phyloP scores from a whole-genome alignment of 1,140 invertebrate genomes.

The Carposina sasakii region DNA sequence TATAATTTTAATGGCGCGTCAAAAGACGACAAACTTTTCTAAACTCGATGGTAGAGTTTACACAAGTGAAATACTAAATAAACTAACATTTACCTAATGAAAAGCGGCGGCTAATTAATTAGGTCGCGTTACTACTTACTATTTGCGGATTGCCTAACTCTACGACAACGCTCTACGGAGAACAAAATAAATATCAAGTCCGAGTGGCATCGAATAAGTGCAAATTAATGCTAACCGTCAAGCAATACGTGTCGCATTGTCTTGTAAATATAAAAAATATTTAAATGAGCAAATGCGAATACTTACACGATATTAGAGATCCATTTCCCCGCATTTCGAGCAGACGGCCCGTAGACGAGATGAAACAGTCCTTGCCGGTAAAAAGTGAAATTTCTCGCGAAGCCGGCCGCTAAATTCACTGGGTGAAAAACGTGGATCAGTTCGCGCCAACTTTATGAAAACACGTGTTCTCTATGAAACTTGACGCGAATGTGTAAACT shows the following conservation, averaged over 20 bases:
- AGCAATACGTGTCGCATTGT: background rate
- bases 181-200: too few relatives aligned
- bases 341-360: constrained; percentile 37
- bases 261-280: background rate
- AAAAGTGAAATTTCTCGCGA: constrained; percentile 67
- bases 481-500: background rate
- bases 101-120: too few relatives aligned
- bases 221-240: background rate
- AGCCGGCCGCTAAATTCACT: constrained; percentile 56
- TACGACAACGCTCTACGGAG: background rate
- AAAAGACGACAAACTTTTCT: too few relatives aligned
- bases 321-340: constrained; percentile 35
- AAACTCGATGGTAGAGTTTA: too few relatives aligned
- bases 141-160: background rate
- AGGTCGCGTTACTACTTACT: too few relatives aligned
- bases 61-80: too few relatives aligned
- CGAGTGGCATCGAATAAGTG: background rate
- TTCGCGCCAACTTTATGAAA: constrained; percentile 58
- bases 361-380: constrained; percentile 46
- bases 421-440: constrained; percentile 59
- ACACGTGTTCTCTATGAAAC: constrained; percentile 50
- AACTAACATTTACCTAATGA: too few relatives aligned
- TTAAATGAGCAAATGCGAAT: constrained; percentile 4
- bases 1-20: too few relatives aligned
- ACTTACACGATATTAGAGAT: constrained; percentile 51